Conservation (phyloP, 2,888 invertebrate species). For the Cylloceria caligata region DNA sequence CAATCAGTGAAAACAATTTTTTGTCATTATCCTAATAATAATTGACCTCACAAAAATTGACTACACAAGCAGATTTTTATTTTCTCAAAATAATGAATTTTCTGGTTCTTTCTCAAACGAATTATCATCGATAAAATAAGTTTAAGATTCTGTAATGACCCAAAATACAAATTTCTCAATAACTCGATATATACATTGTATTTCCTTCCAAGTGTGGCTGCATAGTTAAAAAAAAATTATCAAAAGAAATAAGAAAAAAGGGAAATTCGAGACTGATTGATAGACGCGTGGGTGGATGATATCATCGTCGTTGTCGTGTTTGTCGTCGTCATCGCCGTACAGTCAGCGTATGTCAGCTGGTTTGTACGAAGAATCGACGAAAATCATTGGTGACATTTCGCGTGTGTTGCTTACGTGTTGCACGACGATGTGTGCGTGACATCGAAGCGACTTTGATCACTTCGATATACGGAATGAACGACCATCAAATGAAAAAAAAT, state of each 20-base stretch:
- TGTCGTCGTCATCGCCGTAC: constrained; percentile 63
- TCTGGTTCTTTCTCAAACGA: neutral
- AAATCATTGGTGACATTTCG: constrained; percentile 39
- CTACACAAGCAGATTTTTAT: neutral
- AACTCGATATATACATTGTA: neutral
- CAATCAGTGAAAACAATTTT: constrained; percentile 41
- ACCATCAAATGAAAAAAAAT: neutral
- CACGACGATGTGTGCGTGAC: constrained; percentile 10
- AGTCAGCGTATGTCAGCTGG: constrained; percentile 67
- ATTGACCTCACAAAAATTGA: neutral
- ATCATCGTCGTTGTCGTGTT: constrained; percentile 54
- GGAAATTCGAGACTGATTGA: constrained; percentile 50
- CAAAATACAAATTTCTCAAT: neutral
- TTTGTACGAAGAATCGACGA: constrained; percentile 32
- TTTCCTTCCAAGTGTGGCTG: neutral
- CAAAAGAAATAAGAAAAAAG: neutral
- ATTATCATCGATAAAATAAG: neutral
- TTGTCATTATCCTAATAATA: neutral
- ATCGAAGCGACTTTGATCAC: constrained; percentile 1
- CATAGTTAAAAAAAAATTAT: neutral
- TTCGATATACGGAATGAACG: neutral
- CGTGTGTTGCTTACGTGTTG: constrained; percentile 29
- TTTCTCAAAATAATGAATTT: neutral
- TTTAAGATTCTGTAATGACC: neutral
- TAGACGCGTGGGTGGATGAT: constrained; percentile 64